Conservation (phyloP, 2,113 vertebrate species). For the Lamprologus speciosus region DNA sequence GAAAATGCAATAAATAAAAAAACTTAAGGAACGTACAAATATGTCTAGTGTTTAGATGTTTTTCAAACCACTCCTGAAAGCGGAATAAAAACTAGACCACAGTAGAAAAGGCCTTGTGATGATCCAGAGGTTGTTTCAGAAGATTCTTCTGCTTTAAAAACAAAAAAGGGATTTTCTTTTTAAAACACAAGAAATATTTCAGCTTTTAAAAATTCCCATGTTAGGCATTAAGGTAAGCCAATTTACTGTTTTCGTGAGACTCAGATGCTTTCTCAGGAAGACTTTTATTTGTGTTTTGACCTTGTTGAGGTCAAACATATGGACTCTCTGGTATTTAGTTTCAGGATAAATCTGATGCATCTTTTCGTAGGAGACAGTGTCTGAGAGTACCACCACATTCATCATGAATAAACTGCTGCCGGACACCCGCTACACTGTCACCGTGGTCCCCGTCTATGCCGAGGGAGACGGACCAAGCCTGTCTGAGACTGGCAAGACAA, state of each 20-base stretch:
- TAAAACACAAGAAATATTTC: not conserved
- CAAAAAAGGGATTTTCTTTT: not conserved
- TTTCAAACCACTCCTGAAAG: not conserved
- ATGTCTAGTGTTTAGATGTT: not conserved
- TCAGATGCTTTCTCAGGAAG: not conserved
- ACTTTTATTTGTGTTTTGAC: not conserved
- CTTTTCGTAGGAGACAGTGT: conserved; percentile 77
- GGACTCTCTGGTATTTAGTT: not conserved
- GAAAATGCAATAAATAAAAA: not conserved
- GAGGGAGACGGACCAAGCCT: conserved; percentile 88
- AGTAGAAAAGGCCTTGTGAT: not conserved
- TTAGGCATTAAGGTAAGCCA: not conserved
- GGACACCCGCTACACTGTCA: conserved; percentile 82
- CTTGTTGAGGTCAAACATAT: not conserved
- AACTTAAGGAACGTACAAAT: not conserved
- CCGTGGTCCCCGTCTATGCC: conserved; percentile 84
- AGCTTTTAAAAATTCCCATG: not conserved
- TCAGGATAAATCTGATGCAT: not conserved
- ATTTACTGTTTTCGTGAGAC: not conserved
- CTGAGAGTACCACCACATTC: conserved; percentile 87
- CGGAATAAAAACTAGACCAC: not conserved
- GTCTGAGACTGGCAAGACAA: conserved; percentile 79
- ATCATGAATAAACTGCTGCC: conserved; percentile 81
- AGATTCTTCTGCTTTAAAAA: not conserved
- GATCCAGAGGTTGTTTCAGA: not conserved